Evolutionary conservation across 2,113 vertebrate genomes (phyloP), one percentile per base, ranked within the genome.

Genomic region (Chloropsis cyanopogon): DNA sequence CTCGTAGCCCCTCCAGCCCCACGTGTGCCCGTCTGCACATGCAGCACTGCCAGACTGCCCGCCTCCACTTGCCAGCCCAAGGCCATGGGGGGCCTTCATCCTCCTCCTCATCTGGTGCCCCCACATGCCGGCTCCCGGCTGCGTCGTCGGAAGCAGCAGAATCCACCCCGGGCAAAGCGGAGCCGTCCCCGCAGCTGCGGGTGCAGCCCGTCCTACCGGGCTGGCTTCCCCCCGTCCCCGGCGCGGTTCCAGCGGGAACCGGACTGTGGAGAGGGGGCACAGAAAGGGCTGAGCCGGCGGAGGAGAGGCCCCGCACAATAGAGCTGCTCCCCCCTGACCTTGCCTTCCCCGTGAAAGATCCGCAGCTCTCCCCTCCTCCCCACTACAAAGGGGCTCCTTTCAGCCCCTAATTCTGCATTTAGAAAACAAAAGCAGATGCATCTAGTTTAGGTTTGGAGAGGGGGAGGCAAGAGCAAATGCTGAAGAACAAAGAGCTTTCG

Each of bases 391-490:
- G 52, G 61, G 69, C 86, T 92, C 93, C 63, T 95, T 96, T 93
- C 94, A 96, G 60, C 18, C 84, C 89, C 85, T 88, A 94, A 92
- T 94, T 94, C 92, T 94, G 95, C 95, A 92, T 96, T 94, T 94
- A 86, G 91, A 95, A 97, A 97, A 96, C 95, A 97, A 96, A 97
- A 96, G 97, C 89, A 90, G 95, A 92, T 92, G 95, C 95, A 83
- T 93, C 91, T 52, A 86, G 73, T 90, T 95, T 84, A 90, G 46
- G 80, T 94, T 90, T 60, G 80, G 63, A 82, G 91, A 56, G 94
- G 94, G 93, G 94, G 93, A 91, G 93, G 77, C 80, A 56, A 59
- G 92, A 91, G 88, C 92, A 93, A 95, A 95, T 25, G 93, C 95
- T 82, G 94, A 87, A 92, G 93, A 95, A 96, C 96, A 96, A 96